Conservation (phyloP, 2,113 vertebrate genomes). For the Macrotus californicus region DNA sequence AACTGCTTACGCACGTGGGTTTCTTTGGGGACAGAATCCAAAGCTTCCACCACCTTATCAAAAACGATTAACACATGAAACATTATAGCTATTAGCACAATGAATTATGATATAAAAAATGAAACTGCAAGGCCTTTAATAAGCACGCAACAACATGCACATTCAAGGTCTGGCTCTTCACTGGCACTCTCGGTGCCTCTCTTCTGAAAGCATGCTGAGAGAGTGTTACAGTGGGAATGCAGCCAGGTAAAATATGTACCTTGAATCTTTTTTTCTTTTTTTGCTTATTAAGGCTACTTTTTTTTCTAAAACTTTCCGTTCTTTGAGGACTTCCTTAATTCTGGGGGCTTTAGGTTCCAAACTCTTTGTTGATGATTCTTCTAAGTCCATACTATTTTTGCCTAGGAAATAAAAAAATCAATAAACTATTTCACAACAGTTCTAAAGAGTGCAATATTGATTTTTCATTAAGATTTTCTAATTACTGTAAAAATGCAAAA, state of each 20-base stretch:
- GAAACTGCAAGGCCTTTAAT: neutral
- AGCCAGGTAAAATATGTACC: conserved; percentile 75
- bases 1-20: rapidly evolving
- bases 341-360: conserved; percentile 79
- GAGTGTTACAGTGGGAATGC: neutral
- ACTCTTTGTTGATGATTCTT: conserved; percentile 74
- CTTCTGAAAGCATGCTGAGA: neutral
- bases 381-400: conserved; percentile 72
- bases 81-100: neutral
- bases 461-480: conserved; percentile 39
- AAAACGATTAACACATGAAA: neutral
- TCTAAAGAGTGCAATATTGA: neutral
- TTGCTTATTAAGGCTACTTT: conserved; percentile 97
- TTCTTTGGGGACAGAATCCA: neutral
- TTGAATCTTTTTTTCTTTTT: conserved; percentile 92
- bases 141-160: neutral
- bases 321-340: conserved; percentile 95
- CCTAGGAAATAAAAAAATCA: conserved; percentile 70
- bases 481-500: conserved; percentile 18
- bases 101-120: neutral
- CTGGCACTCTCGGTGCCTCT: neutral
- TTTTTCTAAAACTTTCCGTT: conserved; percentile 96
- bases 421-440: conserved; percentile 20
- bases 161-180: neutral
- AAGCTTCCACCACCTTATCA: neutral